phyloP scores from a whole-genome alignment of 2,888 invertebrate species.

The Drosophila cognata region DNA sequence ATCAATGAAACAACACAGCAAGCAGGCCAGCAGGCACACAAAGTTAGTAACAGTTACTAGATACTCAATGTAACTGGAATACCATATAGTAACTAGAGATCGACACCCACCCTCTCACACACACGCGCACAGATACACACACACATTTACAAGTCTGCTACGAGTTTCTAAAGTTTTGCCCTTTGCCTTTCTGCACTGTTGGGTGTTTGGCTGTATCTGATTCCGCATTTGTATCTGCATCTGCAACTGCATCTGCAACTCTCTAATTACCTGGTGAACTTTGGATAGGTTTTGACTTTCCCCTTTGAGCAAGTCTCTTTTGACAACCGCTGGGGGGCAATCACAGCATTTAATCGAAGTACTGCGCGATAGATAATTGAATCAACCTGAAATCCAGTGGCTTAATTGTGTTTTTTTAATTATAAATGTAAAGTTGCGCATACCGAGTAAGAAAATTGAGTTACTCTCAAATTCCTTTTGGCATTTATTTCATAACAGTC shows the following conservation, averaged over 20 bases:
- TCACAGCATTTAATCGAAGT: constrained; percentile 7
- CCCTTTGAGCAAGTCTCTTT: constrained; percentile 1
- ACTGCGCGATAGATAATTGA: constrained; percentile 11
- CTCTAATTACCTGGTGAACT: constrained; percentile 33
- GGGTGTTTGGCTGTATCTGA: constrained; percentile 5
- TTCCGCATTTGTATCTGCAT: not conserved
- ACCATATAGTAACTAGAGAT: constrained; percentile 5
- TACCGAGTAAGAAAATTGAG: not conserved
- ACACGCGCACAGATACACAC: not conserved
- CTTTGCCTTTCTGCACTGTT: constrained; percentile 3
- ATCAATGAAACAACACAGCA: not conserved
- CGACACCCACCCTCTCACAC: not conserved
- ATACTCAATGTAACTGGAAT: constrained; percentile 18
- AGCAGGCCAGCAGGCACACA: not conserved
- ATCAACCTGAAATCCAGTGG: constrained; percentile 1
- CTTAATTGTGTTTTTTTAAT: not conserved
- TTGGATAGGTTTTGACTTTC: constrained; percentile 2
- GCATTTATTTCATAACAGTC: not conserved
- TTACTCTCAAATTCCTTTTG: not conserved
- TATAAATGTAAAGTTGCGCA: not conserved
- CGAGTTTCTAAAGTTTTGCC: constrained; percentile 4
- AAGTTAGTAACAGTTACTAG: not conserved
- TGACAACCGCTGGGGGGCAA: not conserved
- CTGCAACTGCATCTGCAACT: not conserved
- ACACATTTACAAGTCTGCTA: not conserved